phyloP scores from a whole-genome alignment of 2,888 invertebrate species.

The Drosophila maculinotata region DNA sequence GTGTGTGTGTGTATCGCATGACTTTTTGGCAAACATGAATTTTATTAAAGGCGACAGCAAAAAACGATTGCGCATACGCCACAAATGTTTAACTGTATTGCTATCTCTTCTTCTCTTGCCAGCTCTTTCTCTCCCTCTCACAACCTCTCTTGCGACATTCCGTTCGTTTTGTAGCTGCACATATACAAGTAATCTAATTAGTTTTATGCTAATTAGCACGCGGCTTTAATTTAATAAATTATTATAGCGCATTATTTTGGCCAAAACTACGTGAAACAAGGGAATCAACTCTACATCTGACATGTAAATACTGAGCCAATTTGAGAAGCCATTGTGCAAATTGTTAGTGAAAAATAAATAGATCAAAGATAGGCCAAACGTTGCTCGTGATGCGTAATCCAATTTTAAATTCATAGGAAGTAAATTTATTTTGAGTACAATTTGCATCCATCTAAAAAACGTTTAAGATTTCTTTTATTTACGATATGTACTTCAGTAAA shows the following conservation, averaged over 20 bases:
- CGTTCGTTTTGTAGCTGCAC: conserved; percentile 55
- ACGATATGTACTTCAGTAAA: too few relatives aligned
- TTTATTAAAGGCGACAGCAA: conserved; percentile 67
- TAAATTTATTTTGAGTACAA: too few relatives aligned
- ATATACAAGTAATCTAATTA: conserved; percentile 80
- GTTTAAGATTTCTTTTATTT: too few relatives aligned
- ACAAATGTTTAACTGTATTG: conserved; percentile 37
- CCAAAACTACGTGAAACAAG: conserved; percentile 53
- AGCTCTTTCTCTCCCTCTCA: too few relatives aligned
- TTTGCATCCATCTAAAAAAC: too few relatives aligned
- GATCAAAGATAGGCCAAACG: not conserved
- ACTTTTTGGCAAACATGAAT: conserved; percentile 75
- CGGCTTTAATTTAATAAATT: conserved; percentile 77
- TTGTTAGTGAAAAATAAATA: conserved; percentile 8
- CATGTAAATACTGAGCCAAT: conserved; percentile 3
- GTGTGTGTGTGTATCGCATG: conserved; percentile 39
- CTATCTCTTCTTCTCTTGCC: not conserved
- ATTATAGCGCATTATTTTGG: conserved; percentile 71
- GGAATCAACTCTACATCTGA: conserved; percentile 20
- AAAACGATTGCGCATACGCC: conserved; percentile 69
- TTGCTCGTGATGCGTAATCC: not conserved
- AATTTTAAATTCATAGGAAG: not conserved
- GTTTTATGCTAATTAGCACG: conserved; percentile 79
- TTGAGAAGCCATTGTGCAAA: conserved; percentile 13
- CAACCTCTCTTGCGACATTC: conserved; percentile 11